phyloP scores from a whole-genome alignment of 2,888 invertebrate genomes.

The Orthosia incerta region DNA sequence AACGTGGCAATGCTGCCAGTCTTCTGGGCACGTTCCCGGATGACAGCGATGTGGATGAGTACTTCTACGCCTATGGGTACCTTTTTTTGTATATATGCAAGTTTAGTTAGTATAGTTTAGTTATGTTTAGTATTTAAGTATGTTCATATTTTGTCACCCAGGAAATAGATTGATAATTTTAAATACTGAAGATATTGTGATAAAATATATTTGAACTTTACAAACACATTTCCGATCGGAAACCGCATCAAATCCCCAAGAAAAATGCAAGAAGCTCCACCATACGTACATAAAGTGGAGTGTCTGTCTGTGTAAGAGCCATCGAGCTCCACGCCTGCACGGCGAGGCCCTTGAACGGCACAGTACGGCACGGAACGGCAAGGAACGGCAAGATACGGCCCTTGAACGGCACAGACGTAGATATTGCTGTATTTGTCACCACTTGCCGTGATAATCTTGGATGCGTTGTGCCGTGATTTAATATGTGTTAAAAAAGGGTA shows the following conservation, averaged over 20 bases:
- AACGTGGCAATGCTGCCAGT: no score
- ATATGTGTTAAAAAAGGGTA: slow-evolving; percentile 36
- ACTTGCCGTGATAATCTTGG: slow-evolving; percentile 9
- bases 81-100: no score
- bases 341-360: slow-evolving; percentile 43
- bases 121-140: no score
- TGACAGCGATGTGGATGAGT: no score
- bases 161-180: no score
- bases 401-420: slow-evolving; percentile 46
- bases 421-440: slow-evolving; percentile 52
- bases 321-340: slow-evolving; percentile 48
- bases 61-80: no score
- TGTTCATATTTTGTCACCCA: no score
- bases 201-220: not conserved
- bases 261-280: slow-evolving; percentile 42
- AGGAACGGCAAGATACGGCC: slow-evolving; percentile 39
- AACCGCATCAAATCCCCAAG: not conserved
- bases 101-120: no score
- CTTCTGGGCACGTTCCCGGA: no score
- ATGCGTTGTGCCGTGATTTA: slow-evolving; percentile 30
- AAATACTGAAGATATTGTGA: no score
- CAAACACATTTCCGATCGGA: slow-evolving; percentile 2
- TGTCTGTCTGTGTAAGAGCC: slow-evolving; percentile 49
- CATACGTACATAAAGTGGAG: slow-evolving; percentile 28
- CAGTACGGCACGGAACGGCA: slow-evolving; percentile 22